Conservation (phyloP, 2,113 vertebrate genomes). For the Ursus arctos region DNA sequence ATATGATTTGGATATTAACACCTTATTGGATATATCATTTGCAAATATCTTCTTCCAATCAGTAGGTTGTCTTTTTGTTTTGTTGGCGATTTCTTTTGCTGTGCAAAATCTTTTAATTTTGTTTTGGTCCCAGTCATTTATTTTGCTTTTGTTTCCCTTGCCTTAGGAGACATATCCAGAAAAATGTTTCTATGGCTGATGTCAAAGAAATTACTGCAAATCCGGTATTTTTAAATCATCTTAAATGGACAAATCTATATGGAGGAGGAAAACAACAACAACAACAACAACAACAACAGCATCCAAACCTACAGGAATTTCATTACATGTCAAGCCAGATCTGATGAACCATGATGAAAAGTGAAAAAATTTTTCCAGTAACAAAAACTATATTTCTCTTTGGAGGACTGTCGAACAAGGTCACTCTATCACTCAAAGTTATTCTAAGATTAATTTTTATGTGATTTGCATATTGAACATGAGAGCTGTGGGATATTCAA, state of each 20-base stretch:
- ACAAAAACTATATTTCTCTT: constrained; percentile 38
- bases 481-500: not conserved
- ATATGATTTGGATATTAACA: not conserved
- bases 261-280: not conserved
- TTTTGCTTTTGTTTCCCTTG: not conserved
- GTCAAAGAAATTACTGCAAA: not conserved
- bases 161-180: not conserved
- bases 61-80: not conserved
- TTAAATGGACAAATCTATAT: not conserved
- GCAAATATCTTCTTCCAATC: not conserved
- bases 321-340: constrained; percentile 22
- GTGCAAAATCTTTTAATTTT: not conserved
- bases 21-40: not conserved
- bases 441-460: not conserved
- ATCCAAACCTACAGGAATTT: constrained; percentile 37
- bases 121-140: not conserved
- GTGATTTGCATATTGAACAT: not conserved
- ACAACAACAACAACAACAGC: not conserved
- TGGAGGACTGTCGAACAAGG: not conserved
- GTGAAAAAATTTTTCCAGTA: constrained; percentile 36
- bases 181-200: not conserved
- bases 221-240: not conserved
- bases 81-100: not conserved
- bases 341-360: constrained; percentile 53
- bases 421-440: constrained; percentile 40